These are phyloP conservation scores for Disparrhopalites patrizii DNA, from an alignment of 2,888 invertebrate genomes.

Conservation along the genomic window DNA sequence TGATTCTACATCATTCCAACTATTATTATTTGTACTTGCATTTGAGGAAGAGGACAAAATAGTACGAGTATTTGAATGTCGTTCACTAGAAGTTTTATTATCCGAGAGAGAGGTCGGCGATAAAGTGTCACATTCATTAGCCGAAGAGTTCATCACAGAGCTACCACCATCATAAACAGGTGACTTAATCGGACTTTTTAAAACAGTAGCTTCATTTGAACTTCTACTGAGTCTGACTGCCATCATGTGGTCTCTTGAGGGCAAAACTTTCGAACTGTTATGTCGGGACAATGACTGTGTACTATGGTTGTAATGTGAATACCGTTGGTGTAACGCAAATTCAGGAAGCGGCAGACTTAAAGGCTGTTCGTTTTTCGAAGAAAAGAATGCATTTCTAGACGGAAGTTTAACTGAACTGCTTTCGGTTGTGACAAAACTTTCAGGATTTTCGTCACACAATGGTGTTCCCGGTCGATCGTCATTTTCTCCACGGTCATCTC, in stretches of 20 bases:
- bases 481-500: slow-evolving; percentile 61
- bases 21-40: slow-evolving; percentile 36
- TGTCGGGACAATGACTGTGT: slow-evolving; percentile 6
- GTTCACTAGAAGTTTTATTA: slow-evolving; percentile 17
- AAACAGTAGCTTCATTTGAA: slow-evolving; percentile 33
- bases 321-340: slow-evolving; percentile 54
- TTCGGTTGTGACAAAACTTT: slow-evolving; percentile 53
- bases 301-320: slow-evolving; percentile 18
- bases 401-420: slow-evolving; percentile 23
- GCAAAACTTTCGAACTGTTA: slow-evolving; percentile 23
- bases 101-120: slow-evolving; percentile 33
- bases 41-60: slow-evolving; percentile 28
- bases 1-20: slow-evolving; percentile 22
- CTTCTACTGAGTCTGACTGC: slow-evolving; percentile 26
- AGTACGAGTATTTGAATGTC: slow-evolving; percentile 24
- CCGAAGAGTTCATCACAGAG: slow-evolving; percentile 43
- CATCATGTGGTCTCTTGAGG: slow-evolving; percentile 24
- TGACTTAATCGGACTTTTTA: slow-evolving; percentile 38
- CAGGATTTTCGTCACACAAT: slow-evolving; percentile 74
- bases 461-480: slow-evolving; percentile 79
- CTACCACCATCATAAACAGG: slow-evolving; percentile 32
- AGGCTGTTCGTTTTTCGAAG: slow-evolving; percentile 57
- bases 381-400: background rate
- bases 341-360: slow-evolving; percentile 81
- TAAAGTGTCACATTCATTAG: slow-evolving; percentile 44